Evolutionary conservation across 2,797 vertebrate genomes (phyloP).

Genomic region (Coregonus sp.): DNA sequence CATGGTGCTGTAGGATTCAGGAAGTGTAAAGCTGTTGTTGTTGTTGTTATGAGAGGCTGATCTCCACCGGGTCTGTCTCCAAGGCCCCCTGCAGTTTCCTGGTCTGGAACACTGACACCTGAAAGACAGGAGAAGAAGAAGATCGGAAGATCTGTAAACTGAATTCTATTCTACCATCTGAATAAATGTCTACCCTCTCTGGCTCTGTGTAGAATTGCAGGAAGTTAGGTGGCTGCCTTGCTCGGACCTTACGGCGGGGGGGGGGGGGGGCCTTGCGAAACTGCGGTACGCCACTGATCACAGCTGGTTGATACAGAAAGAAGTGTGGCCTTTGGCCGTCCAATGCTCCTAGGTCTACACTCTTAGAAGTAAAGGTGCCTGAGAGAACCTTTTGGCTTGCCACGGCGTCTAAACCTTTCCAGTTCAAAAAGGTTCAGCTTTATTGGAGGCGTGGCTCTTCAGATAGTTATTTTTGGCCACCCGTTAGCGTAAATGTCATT

Average conservation of each 20-base stretch:
- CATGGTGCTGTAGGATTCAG: not conserved
- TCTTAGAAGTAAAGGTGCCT: no score
- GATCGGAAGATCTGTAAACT: conserved; percentile 16
- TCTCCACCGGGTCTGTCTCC: conserved; percentile 2
- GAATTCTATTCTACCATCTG: not conserved
- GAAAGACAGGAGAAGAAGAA: conserved; percentile 45
- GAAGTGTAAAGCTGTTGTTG: conserved; percentile 3
- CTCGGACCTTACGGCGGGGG: no score
- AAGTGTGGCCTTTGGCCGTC: not conserved
- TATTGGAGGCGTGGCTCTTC: no score
- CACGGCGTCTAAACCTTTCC: conserved; percentile 20
- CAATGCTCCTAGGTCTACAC: no score
- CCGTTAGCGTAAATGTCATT: no score
- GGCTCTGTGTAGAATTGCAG: no score
- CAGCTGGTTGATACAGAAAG: conserved; percentile 5
- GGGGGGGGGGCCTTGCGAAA: no score
- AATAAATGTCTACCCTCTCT: not conserved
- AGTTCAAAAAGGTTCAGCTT: no score
- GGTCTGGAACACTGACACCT: conserved; percentile 49
- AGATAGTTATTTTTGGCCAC: no score
- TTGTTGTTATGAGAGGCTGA: conserved; percentile 1
- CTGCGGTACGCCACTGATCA: not conserved
- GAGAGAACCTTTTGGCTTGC: conserved; percentile 17
- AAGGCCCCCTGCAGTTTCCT: conserved; percentile 25
- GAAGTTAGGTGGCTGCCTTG: no score